phyloP scores from a whole-genome alignment of 2,888 invertebrate species.

The Carterocephalus palaemon region DNA sequence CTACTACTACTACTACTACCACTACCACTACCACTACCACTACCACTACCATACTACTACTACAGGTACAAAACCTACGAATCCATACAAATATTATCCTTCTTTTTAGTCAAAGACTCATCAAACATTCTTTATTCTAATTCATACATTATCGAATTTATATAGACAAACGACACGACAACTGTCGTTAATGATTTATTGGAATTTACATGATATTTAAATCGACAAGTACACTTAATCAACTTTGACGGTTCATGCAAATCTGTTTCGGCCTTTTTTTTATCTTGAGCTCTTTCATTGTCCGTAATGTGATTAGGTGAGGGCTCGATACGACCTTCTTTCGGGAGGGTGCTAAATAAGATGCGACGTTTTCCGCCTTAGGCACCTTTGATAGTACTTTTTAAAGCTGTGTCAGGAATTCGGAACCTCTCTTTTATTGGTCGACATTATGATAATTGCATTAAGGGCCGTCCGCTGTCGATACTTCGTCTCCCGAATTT shows the following conservation, averaged over 20 bases:
- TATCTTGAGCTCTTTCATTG: conserved; percentile 68
- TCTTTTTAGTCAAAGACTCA: too few relatives aligned
- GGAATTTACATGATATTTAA: conserved; percentile 41
- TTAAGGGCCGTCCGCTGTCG: conserved; percentile 70
- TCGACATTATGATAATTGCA: conserved; percentile 77
- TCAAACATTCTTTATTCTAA: too few relatives aligned
- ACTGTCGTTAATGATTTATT: conserved; percentile 37
- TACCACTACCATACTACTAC: too few relatives aligned
- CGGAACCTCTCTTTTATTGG: conserved; percentile 75
- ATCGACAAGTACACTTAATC: conserved; percentile 52
- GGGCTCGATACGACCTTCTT: conserved; percentile 59
- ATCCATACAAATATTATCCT: too few relatives aligned
- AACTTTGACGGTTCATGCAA: conserved; percentile 73
- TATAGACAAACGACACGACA: conserved; percentile 12
- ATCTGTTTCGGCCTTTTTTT: conserved; percentile 72
- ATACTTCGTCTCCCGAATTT: conserved; percentile 75
- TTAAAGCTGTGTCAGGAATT: conserved; percentile 75
- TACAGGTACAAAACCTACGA: too few relatives aligned
- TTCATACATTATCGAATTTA: conserved; percentile 4
- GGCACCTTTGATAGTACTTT: conserved; percentile 76
- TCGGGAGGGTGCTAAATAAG: conserved; percentile 71
- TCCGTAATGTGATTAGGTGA: conserved; percentile 73
- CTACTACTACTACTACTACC: too few relatives aligned
- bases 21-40: too few relatives aligned
- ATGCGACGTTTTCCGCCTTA: conserved; percentile 75